Conservation (phyloP, 2,888 invertebrate genomes). For the Polylopha cassiicola region DNA sequence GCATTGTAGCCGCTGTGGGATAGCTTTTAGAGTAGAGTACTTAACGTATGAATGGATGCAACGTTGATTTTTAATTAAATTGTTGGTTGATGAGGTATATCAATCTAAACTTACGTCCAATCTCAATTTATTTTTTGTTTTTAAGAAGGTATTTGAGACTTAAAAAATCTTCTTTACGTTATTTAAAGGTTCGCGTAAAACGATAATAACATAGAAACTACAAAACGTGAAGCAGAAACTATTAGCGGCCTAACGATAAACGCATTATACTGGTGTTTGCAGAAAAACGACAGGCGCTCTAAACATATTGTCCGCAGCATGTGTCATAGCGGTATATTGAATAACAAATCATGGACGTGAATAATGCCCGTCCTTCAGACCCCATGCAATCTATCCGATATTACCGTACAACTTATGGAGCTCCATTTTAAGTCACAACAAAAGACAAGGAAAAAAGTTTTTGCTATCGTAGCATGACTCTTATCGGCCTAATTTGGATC, state of each 20-base stretch:
- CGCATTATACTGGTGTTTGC: slow-evolving; percentile 38
- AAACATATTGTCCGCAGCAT: slow-evolving; percentile 32
- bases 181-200: no score
- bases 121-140: no score
- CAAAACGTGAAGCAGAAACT: no score
- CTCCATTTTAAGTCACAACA: slow-evolving; percentile 32
- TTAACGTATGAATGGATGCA: background rate
- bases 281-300: slow-evolving; percentile 40
- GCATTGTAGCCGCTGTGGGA: slow-evolving; percentile 30
- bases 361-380: slow-evolving; percentile 29
- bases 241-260: slow-evolving; percentile 30
- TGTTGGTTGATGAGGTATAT: no score
- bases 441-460: slow-evolving; percentile 60
- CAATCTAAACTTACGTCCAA: no score
- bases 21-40: background rate
- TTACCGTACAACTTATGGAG: slow-evolving; percentile 39
- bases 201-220: no score
- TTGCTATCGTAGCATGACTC: slow-evolving; percentile 52
- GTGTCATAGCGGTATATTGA: slow-evolving; percentile 36
- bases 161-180: no score
- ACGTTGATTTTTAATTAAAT: background rate
- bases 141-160: no score
- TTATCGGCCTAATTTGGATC: slow-evolving; percentile 71
- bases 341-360: slow-evolving; percentile 37
- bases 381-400: slow-evolving; percentile 25